Evolutionary conservation across 2,113 vertebrate genomes (phyloP).

Genomic region (Recurvirostra avosetta): DNA sequence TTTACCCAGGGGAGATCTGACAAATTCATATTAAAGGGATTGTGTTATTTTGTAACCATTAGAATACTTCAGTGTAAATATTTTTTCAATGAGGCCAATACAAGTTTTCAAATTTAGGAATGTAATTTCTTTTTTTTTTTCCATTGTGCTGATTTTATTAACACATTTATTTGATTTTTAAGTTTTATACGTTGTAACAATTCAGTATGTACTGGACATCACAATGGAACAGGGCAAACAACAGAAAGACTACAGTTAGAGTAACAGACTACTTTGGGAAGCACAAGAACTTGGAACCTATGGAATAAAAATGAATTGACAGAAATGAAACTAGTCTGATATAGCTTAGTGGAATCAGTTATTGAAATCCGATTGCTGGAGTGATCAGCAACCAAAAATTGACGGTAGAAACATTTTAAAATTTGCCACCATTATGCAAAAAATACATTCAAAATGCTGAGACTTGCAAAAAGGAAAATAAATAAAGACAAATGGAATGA

Average conservation of each 20-base stretch:
- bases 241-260: not conserved
- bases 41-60: not conserved
- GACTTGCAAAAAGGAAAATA: not conserved
- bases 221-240: not conserved
- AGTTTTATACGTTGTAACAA: not conserved
- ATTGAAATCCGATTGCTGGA: not conserved
- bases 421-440: accelerated
- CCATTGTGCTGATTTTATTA: not conserved
- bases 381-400: not conserved
- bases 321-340: conserved; percentile 23
- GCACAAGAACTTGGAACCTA: not conserved
- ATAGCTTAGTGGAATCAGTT: not conserved
- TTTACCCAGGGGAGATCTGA: not conserved
- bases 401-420: not conserved
- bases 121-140: conserved; percentile 5
- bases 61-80: not conserved
- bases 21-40: not conserved
- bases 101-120: not conserved
- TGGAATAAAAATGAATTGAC: not conserved
- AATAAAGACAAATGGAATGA: not conserved
- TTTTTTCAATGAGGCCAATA: not conserved
- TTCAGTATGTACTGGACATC: not conserved
- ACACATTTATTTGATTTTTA: not conserved
- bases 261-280: not conserved
- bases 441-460: not conserved